Conservation (phyloP, 2,113 vertebrate genomes). For the Monarcha castaneiventris region DNA sequence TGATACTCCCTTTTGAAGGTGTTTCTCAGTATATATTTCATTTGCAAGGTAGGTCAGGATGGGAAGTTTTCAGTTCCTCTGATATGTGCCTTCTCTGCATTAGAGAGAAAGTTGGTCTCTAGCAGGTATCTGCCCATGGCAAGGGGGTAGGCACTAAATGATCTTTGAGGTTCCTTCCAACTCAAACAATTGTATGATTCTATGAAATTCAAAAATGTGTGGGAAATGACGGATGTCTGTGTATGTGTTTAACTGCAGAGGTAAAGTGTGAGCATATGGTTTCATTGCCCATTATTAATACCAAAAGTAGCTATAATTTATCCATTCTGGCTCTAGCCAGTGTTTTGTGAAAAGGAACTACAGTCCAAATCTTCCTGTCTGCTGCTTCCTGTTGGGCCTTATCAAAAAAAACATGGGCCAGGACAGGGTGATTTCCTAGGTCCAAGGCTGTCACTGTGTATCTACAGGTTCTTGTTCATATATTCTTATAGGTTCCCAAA, state of each 20-base stretch:
- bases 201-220: not conserved
- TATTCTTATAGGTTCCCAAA: not conserved
- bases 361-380: not conserved
- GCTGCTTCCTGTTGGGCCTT: not conserved
- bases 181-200: not conserved
- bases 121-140: not conserved
- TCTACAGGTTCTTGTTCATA: not conserved
- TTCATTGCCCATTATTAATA: not conserved
- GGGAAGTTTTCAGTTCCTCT: not conserved
- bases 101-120: not conserved
- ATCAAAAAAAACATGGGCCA: fast-evolving
- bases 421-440: not conserved
- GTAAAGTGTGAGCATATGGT: not conserved
- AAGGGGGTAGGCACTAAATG: not conserved
- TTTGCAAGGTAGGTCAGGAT: not conserved
- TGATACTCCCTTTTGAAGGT: not conserved
- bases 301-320: not conserved
- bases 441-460: not conserved
- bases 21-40: not conserved
- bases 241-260: not conserved
- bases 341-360: not conserved
- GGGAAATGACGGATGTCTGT: not conserved
- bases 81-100: fast-evolving
- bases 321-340: not conserved
- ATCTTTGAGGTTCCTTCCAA: not conserved